phyloP scores from a whole-genome alignment of 2,797 vertebrate species.

The Sylvilagus floridanus region DNA sequence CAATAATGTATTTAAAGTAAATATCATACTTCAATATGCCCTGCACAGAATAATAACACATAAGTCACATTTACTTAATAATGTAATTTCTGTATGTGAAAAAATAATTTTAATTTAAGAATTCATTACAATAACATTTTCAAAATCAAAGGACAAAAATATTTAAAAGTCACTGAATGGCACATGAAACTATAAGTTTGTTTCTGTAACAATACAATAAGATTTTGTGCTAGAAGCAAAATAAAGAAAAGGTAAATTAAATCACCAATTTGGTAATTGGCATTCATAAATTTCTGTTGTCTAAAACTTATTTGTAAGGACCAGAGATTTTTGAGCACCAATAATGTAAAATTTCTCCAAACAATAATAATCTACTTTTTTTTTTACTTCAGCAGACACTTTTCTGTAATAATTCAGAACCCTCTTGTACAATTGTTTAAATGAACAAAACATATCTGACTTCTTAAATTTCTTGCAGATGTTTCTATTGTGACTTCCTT shows the following conservation, averaged over 20 bases:
- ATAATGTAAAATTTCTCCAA: neutral
- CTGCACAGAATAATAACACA: neutral
- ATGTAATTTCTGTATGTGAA: neutral
- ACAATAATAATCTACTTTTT: neutral
- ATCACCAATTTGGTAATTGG: neutral
- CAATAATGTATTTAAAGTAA: neutral
- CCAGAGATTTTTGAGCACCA: neutral
- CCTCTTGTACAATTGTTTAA: neutral
- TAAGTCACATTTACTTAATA: neutral
- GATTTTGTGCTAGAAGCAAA: constrained; percentile 9
- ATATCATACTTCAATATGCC: neutral
- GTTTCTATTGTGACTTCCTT: neutral
- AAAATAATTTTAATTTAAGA: neutral
- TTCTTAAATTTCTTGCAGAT: neutral
- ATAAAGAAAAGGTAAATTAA: neutral
- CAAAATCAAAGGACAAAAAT: neutral
- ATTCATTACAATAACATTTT: neutral
- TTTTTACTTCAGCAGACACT: neutral
- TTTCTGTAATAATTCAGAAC: neutral
- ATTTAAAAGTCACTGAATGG: neutral
- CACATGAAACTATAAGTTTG: neutral
- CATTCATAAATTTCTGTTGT: neutral
- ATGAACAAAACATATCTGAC: neutral
- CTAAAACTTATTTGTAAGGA: neutral
- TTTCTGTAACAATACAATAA: neutral